Conservation (phyloP, 1,140 invertebrate genomes). For the Drosophila neocordata region DNA sequence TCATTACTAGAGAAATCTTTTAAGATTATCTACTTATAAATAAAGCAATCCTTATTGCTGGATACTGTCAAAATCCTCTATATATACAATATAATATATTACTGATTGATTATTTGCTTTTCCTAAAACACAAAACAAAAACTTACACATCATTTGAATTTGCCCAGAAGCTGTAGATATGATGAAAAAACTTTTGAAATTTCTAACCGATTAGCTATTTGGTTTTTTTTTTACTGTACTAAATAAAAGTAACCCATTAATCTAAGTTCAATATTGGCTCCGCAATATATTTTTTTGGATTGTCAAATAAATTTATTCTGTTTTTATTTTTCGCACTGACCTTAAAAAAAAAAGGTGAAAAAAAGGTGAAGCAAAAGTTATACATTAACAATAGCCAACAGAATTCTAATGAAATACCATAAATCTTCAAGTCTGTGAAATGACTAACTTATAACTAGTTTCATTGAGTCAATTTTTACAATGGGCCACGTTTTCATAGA, state of each 20-base stretch:
- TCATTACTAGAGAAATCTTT: no score
- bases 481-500: conserved; percentile 28
- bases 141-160: background rate
- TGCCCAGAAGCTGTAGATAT: background rate
- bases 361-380: conserved; percentile 1
- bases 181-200: background rate
- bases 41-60: no score
- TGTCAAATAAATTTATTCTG: background rate
- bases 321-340: background rate
- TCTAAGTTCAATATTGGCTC: background rate
- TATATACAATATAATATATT: no score
- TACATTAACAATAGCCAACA: conserved; percentile 11
- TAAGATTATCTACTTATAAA: no score
- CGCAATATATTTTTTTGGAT: background rate
- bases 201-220: no score
- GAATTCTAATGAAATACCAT: conserved; percentile 43
- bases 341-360: no score
- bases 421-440: conserved; percentile 40
- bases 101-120: no score
- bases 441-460: conserved; percentile 37
- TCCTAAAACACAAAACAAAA: no score
- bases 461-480: conserved; percentile 37
- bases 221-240: no score
- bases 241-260: background rate
- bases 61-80: no score